Evolutionary conservation across 2,888 invertebrate species (phyloP).

Genomic region (Drosophila dives): DNA sequence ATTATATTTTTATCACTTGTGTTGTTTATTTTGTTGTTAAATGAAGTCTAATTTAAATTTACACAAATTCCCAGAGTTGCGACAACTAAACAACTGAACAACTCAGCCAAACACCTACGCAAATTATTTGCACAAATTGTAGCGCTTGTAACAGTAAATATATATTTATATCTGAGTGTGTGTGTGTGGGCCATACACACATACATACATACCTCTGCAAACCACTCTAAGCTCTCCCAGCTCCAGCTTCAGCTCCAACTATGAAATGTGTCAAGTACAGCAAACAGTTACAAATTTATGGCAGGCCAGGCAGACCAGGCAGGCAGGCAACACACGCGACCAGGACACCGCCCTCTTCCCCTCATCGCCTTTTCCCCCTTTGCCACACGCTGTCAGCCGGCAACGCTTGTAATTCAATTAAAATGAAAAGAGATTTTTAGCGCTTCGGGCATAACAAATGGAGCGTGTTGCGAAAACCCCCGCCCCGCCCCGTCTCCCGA

Average conservation of each 20-base stretch:
- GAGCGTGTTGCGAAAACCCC: constrained; percentile 38
- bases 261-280: constrained; percentile 78
- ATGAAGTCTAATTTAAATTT: constrained; percentile 63
- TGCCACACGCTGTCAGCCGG: constrained; percentile 18
- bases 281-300: constrained; percentile 77
- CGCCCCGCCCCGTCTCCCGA: neutral
- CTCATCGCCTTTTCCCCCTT: neutral
- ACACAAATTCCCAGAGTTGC: constrained; percentile 51
- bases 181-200: constrained; percentile 1
- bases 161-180: neutral
- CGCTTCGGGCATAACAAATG: constrained; percentile 65
- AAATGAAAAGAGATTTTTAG: constrained; percentile 65
- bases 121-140: constrained; percentile 63
- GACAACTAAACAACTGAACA: constrained; percentile 34
- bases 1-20: constrained; percentile 8
- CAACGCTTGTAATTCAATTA: constrained; percentile 71
- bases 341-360: constrained; percentile 24
- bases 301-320: constrained; percentile 27
- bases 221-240: constrained; percentile 19
- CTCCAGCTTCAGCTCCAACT: constrained; percentile 44
- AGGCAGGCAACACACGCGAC: constrained; percentile 65
- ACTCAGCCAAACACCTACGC: constrained; percentile 59
- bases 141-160: constrained; percentile 5
- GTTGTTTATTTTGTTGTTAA: constrained; percentile 60
- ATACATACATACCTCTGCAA: constrained; percentile 12